Evolutionary conservation across 2,113 vertebrate genomes (phyloP), one percentile per base, ranked within the genome.

Genomic region (Podarcis muralis): DNA sequence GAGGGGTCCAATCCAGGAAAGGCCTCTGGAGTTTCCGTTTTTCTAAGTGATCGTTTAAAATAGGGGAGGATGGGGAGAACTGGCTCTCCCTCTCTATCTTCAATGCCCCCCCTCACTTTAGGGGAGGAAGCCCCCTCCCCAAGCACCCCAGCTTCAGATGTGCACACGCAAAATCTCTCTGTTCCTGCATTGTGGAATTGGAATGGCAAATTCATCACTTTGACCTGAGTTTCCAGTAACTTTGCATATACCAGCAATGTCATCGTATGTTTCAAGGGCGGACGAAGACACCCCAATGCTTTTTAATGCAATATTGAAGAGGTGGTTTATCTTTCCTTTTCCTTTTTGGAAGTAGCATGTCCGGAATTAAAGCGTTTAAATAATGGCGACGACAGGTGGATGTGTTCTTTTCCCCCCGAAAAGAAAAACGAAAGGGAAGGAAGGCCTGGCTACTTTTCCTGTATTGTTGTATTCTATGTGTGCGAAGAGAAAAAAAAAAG

Each of bases 331-430:
- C 6, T 25, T 65, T 23, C 82, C 59, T 75, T 53, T 77, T 27
- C 6, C 86, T 89, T 72, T 94, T 95, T 96, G 91, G 95, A 96
- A 96, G 96, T 97, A 95, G 97, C 96, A 97, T 97, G 97, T 96
- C 96, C 96, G 95, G 91, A 97, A 97, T 97, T 97, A 1, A 97
- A 96, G 97, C 95, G 96, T 95, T 96, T 96, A 96, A 97, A 92
- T 90, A 96, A 96, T 94, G 95, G 93, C 87, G 84, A 94, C 95
- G 92, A 94, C 95, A 93, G 94, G 92, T 92, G 94, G 91, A 53
- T 53, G 48, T 89, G 87, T 92, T 96, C 95, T 94, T 97, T 96
- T 92, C 96, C 97, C 95, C 96, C 97, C 95, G 77, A 87, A 68
- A 92, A 94, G 83, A 91, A 94, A 62, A 94, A 57, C 81, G 93